Conservation (phyloP, 2,888 invertebrate genomes). For the Plebejus melissa region DNA sequence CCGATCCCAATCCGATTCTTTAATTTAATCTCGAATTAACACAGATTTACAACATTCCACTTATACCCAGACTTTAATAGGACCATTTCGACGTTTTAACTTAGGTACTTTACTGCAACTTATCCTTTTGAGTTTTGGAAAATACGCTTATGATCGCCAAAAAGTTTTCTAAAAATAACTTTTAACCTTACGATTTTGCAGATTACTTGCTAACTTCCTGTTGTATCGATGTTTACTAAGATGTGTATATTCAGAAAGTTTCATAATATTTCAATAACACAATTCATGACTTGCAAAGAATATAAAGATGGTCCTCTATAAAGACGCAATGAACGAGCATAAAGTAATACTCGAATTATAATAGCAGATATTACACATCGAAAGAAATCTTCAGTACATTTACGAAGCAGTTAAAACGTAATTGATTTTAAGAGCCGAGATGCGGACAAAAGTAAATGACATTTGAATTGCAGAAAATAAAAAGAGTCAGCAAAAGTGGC, state of each 20-base stretch:
- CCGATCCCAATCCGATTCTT: conserved; percentile 30
- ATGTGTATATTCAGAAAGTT: background rate
- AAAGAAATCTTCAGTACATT: background rate
- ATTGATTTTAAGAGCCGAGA: conserved; percentile 53
- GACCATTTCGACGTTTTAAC: background rate
- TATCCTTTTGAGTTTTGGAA: background rate
- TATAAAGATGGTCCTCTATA: background rate
- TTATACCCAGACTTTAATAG: conserved; percentile 4
- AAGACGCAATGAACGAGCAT: background rate
- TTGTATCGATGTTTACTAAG: background rate
- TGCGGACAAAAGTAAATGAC: conserved; percentile 58
- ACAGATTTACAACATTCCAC: conserved; percentile 29
- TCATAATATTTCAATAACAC: background rate
- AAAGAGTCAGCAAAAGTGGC: conserved; percentile 48
- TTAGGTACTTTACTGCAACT: background rate
- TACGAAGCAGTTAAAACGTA: conserved; percentile 46
- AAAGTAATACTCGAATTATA: conserved; percentile 8
- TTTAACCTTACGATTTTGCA: background rate
- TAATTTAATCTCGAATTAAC: conserved; percentile 29
- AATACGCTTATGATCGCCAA: background rate
- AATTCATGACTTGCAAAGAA: background rate
- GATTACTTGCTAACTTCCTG: background rate
- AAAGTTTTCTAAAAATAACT: background rate
- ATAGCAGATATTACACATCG: conserved; percentile 13
- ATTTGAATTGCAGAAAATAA: conserved; percentile 73